Evolutionary conservation across 2,888 invertebrate genomes (phyloP).

Genomic region (Euclidia mi): DNA sequence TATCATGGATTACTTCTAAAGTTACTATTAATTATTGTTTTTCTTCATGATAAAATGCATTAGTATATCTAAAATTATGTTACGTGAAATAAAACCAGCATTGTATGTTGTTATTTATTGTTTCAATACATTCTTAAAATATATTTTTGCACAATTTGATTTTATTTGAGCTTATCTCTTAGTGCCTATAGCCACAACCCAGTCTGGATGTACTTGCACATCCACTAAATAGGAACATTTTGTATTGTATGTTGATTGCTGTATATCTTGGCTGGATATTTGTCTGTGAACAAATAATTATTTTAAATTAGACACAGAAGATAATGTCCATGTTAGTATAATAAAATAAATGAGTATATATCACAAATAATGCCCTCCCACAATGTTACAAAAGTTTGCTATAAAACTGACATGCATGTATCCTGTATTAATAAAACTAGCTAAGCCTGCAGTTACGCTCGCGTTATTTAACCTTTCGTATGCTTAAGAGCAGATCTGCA

Average conservation of each 20-base stretch:
- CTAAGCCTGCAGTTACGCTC: too few species aligned
- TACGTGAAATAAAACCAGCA: slow-evolving; percentile 35
- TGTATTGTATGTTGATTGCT: slow-evolving; percentile 83
- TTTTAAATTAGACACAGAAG: background rate
- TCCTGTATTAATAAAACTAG: too few species aligned
- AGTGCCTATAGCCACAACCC: slow-evolving; percentile 87
- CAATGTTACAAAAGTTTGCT: too few species aligned
- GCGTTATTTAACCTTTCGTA: too few species aligned
- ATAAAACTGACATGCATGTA: too few species aligned
- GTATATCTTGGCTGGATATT: slow-evolving; percentile 78
- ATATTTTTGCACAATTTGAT: slow-evolving; percentile 14
- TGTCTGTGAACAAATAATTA: slow-evolving; percentile 70
- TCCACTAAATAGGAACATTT: slow-evolving; percentile 87
- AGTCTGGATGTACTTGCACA: slow-evolving; percentile 85
- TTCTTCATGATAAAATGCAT: slow-evolving; percentile 5
- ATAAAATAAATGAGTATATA: too few species aligned
- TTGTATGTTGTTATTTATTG: slow-evolving; percentile 36
- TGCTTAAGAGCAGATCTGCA: too few species aligned
- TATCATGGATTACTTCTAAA: too few species aligned
- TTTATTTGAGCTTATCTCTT: slow-evolving; percentile 69
- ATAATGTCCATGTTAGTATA: too few species aligned
- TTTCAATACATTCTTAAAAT: slow-evolving; percentile 24
- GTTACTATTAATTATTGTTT: too few species aligned
- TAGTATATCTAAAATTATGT: slow-evolving; percentile 28
- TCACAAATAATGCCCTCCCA: too few species aligned